Base-by-base conservation (phyloP, 2,888 invertebrate genomes). In the Vanessa cardui region DNA sequence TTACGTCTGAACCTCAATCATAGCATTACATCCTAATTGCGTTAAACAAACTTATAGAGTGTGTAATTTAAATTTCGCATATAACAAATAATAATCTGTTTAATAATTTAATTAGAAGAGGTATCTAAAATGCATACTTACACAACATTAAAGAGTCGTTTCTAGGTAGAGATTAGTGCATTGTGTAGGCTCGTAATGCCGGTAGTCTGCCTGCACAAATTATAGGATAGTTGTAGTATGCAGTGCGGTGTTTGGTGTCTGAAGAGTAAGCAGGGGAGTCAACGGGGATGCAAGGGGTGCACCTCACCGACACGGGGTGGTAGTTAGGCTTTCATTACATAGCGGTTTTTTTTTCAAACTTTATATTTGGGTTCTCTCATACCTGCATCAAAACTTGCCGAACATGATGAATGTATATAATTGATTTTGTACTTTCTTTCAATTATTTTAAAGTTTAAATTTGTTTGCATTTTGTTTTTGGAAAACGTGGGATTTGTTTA, bases 241-340 rank as follows among this genome's bases (percentile, higher is more conserved):
- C 61, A 64, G 65, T 68, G 69, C 62, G 69, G 67, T 66, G 67
- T 64, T 64, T 70, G 64, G 66, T 70, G 73, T 70, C 73, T 72
- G 73, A 72, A 73, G 73, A 73, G 73, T 72, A 73, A 66, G 65
- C 70, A 60, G 68, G 73, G 71, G 73, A 66, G 73, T 69, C 62
- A 63, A 49, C 65, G 65, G 68, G 69, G 63, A 50, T 59, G 62
- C 61, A 50, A 50, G 62, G 70, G 66, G 70, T 56, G 64, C 56
- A 56, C 59, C 46, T 26, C 69, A 59, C 66, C 62, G 62, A 62
- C 69, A 64, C 66, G 66, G 72, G 73, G 73, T 73, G 73, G 73
- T 73, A 73, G 73, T 74, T 74, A 74, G 68, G 72, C 72, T 69
- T 71, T 68, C 71, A 71, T 73, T 72, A 66, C 68, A 71, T 69